Conservation (phyloP, 2,113 vertebrate genomes). For the Lagopus leucura region DNA sequence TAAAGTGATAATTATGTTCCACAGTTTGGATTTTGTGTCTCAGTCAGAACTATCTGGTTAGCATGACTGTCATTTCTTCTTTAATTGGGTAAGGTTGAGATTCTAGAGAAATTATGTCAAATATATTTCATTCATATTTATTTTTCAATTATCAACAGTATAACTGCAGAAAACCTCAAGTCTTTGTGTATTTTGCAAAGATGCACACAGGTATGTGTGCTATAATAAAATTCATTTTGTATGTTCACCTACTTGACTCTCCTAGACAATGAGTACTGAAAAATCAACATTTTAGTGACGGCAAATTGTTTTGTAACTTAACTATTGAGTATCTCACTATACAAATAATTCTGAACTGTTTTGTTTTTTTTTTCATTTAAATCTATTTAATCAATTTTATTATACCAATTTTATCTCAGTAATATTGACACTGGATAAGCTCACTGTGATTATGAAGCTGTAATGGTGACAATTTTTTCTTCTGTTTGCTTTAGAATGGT, state of each 20-base stretch:
- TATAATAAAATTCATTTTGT: not conserved
- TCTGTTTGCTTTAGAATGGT: conserved; percentile 45
- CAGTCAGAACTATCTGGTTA: not conserved
- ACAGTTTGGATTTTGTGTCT: not conserved
- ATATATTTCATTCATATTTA: not conserved
- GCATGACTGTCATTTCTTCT: not conserved
- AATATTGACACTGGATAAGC: not conserved
- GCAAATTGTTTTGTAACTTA: not conserved
- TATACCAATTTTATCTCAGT: conserved; percentile 30
- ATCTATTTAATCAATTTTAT: conserved; percentile 7
- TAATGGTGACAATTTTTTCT: conserved; percentile 34
- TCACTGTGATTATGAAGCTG: not conserved
- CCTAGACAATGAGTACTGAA: not conserved
- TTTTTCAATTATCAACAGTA: not conserved
- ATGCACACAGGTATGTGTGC: not conserved
- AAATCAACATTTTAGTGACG: not conserved
- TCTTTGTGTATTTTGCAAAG: not conserved
- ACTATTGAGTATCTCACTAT: not conserved
- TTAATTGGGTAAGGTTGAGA: not conserved
- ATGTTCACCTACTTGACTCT: not conserved
- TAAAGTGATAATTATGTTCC: not conserved
- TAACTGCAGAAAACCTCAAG: not conserved
- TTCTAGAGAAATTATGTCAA: not conserved
- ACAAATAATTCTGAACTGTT: not conserved
- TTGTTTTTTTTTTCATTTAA: not conserved